phyloP scores from a whole-genome alignment of 2,888 invertebrate genomes.

The Lithophane socia region DNA sequence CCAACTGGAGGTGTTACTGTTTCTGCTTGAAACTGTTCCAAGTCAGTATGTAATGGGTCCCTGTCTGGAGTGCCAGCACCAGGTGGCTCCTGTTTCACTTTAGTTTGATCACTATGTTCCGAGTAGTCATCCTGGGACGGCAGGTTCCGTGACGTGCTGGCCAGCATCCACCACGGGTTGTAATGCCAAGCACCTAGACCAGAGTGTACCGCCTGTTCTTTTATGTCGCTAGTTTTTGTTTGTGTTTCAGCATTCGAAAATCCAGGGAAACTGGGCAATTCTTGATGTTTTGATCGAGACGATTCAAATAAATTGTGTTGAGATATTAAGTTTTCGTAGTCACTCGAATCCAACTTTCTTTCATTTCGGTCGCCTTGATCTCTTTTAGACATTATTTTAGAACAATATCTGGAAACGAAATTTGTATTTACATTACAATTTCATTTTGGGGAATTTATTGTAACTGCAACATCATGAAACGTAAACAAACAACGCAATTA shows the following conservation, averaged over 20 bases:
- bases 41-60: conserved; percentile 83
- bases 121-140: conserved; percentile 87
- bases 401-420: conserved; percentile 68
- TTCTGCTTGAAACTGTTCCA: conserved; percentile 82
- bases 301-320: conserved; percentile 89
- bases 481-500: conserved; percentile 89
- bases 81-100: conserved; percentile 87
- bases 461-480: conserved; percentile 70
- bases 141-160: conserved; percentile 86
- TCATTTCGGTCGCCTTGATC: conserved; percentile 87
- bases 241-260: conserved; percentile 89
- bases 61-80: conserved; percentile 85
- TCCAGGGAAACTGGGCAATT: conserved; percentile 88
- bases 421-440: conserved; percentile 39
- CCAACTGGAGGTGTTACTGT: conserved; percentile 85
- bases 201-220: conserved; percentile 83
- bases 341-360: conserved; percentile 87
- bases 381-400: conserved; percentile 87
- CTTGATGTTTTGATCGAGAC: conserved; percentile 84
- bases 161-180: conserved; percentile 90
- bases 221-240: conserved; percentile 87
- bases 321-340: conserved; percentile 88
- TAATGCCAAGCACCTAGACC: conserved; percentile 88
- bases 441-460: conserved; percentile 26
- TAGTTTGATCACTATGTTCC: conserved; percentile 85